These are phyloP conservation scores for Sympetrum striolatum DNA, from an alignment of 2,888 invertebrate genomes.

Conservation along the genomic window DNA sequence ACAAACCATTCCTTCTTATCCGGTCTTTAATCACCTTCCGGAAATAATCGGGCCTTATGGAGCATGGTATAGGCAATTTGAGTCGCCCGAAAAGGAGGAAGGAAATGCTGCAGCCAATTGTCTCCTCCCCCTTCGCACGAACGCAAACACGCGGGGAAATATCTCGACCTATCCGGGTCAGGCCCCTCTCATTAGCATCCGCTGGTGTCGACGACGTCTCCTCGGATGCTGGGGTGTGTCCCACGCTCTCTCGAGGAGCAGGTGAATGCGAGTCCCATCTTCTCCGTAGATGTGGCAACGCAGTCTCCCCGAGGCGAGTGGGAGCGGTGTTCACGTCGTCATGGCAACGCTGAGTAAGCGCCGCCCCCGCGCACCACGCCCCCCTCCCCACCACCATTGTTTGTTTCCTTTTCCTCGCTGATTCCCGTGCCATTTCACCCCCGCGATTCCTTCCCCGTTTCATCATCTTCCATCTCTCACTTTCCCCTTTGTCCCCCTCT, in stretches of 20 bases:
- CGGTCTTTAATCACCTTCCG: neutral
- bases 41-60: no score
- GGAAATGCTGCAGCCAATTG: neutral
- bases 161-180: slow-evolving; percentile 38
- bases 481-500: neutral
- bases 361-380: slow-evolving; percentile 27
- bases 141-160: slow-evolving; percentile 16
- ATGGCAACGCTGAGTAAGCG: slow-evolving; percentile 25
- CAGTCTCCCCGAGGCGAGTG: neutral
- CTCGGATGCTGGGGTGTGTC: neutral
- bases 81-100: no score
- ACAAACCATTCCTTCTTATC: neutral
- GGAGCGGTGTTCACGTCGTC: slow-evolving; percentile 14
- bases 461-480: neutral
- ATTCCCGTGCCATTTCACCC: neutral
- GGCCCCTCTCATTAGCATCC: neutral
- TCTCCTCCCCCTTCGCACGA: neutral
- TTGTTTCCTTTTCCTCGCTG: neutral
- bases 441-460: neutral
- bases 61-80: no score
- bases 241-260: neutral
- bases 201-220: neutral
- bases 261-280: neutral
- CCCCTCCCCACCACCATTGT: neutral
- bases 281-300: slow-evolving; percentile 6